Evolutionary conservation across 2,797 vertebrate species (phyloP).

Genomic region (Scomberomorus guttatus): DNA sequence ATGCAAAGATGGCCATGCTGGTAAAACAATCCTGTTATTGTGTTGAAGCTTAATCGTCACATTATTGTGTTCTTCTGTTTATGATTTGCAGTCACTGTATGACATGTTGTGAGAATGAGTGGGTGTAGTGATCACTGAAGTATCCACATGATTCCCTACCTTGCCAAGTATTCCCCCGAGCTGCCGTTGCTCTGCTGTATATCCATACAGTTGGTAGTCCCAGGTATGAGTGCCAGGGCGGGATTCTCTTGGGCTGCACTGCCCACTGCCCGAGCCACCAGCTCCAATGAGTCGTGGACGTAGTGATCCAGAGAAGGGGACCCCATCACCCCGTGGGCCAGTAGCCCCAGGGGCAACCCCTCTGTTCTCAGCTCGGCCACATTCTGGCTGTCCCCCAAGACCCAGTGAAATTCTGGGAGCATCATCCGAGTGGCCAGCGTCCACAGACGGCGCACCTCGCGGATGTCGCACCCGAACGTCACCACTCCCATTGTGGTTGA

Average conservation of each 20-base stretch:
- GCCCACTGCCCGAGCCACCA: slow-evolving; percentile 93
- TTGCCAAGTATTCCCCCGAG: slow-evolving; percentile 95
- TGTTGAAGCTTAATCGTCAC: background rate
- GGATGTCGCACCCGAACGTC: slow-evolving; percentile 95
- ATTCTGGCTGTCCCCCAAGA: slow-evolving; percentile 96
- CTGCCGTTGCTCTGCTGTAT: slow-evolving; percentile 88
- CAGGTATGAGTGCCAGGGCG: slow-evolving; percentile 94
- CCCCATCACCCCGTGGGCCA: slow-evolving; percentile 94
- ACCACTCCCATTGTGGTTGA: slow-evolving; percentile 90
- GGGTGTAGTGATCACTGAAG: background rate
- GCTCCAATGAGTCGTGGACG: slow-evolving; percentile 93
- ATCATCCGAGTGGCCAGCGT: slow-evolving; percentile 85
- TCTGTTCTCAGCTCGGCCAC: slow-evolving; percentile 95
- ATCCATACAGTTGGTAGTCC: slow-evolving; percentile 95
- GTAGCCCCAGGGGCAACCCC: slow-evolving; percentile 92
- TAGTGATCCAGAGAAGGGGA: slow-evolving; percentile 93
- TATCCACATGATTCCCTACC: slow-evolving; percentile 82
- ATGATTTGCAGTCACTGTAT: background rate
- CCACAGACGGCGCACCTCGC: slow-evolving; percentile 89
- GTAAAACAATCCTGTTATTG: background rate
- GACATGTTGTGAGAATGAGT: background rate
- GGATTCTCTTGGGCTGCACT: slow-evolving; percentile 91
- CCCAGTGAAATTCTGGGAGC: slow-evolving; percentile 92
- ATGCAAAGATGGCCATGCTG: background rate
- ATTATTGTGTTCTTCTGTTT: background rate